Conservation (phyloP, 2,888 invertebrate species). For the Galerucella calmariensis region DNA sequence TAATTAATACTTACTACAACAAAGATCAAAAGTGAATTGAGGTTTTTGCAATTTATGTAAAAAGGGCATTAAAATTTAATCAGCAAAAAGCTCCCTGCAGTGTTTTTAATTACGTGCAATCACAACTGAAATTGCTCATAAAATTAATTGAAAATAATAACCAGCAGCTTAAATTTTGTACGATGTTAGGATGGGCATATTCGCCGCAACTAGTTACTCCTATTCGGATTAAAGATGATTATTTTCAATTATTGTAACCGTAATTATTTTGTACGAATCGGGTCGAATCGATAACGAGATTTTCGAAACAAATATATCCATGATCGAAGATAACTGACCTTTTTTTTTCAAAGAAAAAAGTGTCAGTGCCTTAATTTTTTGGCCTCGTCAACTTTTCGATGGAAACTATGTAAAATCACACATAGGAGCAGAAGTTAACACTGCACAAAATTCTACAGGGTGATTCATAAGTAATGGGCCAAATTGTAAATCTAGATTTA, state of each 20-base stretch:
- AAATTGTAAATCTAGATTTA: too few relatives aligned
- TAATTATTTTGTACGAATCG: too few relatives aligned
- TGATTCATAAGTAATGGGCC: too few relatives aligned
- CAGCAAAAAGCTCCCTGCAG: conserved; percentile 59
- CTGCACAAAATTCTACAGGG: too few relatives aligned
- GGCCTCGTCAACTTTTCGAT: too few relatives aligned
- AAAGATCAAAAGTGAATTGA: conserved; percentile 16
- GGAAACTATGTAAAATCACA: too few relatives aligned
- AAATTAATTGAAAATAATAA: conserved; percentile 63
- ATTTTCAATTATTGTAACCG: background rate
- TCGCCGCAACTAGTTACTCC: background rate
- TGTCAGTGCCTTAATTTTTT: too few relatives aligned
- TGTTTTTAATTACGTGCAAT: conserved; percentile 62
- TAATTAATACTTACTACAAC: too few relatives aligned
- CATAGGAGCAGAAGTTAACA: too few relatives aligned
- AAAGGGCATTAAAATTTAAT: conserved; percentile 57
- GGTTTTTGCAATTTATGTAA: conserved; percentile 29
- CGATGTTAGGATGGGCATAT: conserved; percentile 14
- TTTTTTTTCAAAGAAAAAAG: too few relatives aligned
- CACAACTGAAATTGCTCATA: conserved; percentile 59
- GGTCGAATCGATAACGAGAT: background rate
- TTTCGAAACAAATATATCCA: too few relatives aligned
- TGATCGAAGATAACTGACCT: too few relatives aligned
- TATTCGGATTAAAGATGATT: conserved; percentile 1
- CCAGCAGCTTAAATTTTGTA: conserved; percentile 33